Evolutionary conservation across 2,888 invertebrate species (phyloP).

Genomic region (Ferrisia virgata): DNA sequence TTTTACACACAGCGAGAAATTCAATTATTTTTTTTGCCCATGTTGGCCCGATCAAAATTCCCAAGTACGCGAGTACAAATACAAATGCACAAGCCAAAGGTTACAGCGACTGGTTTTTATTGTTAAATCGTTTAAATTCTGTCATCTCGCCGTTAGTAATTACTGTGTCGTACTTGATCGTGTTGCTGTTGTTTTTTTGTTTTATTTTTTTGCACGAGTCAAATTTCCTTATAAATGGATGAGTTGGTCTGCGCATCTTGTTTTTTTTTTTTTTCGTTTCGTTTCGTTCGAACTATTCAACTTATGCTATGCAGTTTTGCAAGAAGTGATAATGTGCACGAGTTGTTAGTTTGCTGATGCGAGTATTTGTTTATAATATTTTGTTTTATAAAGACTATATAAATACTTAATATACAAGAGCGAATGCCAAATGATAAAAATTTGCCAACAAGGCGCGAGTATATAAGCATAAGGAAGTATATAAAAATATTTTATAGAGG

Average conservation of each 20-base stretch:
- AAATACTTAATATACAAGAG: no score
- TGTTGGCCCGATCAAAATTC: no score
- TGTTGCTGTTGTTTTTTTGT: background rate
- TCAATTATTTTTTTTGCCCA: background rate
- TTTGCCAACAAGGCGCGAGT: background rate
- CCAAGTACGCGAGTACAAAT: no score
- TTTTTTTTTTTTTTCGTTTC: no score
- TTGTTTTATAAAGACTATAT: background rate
- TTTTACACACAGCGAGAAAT: background rate
- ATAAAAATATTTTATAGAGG: background rate
- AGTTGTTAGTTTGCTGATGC: background rate
- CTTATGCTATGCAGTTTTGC: no score
- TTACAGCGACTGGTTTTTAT: background rate
- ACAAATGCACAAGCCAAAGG: background rate
- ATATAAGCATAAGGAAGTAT: background rate
- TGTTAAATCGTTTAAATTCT: background rate
- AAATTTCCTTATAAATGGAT: background rate
- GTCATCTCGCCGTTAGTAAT: background rate
- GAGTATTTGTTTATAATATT: background rate
- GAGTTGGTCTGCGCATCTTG: background rate
- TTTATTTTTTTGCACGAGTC: background rate
- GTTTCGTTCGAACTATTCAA: no score
- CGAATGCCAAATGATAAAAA: background rate
- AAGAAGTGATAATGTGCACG: no score
- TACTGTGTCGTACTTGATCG: background rate